Percentiles rank a stretch among this genome's conserved stretches.
Evolutionary conservation across 2,113 vertebrate species (phyloP).

Genomic region (Nicator chloris): DNA sequence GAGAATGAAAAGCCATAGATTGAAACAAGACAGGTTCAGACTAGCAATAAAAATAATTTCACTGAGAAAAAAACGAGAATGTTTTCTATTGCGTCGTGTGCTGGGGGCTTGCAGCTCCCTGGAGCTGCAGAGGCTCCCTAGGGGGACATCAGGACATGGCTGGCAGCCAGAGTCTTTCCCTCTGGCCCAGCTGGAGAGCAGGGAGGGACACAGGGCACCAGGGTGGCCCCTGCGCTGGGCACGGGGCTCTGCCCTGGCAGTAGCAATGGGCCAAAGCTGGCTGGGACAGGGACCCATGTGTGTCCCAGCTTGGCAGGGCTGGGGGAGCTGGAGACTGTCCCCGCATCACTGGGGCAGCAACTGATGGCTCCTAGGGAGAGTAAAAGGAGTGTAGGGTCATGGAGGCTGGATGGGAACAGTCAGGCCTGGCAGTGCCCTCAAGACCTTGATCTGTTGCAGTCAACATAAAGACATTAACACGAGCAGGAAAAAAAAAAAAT

Average conservation of each 20-base stretch:
- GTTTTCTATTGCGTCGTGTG: not conserved
- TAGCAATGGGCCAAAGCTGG: too few species aligned
- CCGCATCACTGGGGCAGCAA: fast-evolving
- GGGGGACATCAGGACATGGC: fast-evolving
- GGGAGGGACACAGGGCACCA: not conserved
- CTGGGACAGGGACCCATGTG: too few species aligned
- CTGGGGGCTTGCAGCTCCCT: fast-evolving
- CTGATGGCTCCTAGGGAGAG: fast-evolving
- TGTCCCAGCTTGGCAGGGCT: not conserved
- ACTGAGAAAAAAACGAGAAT: fast-evolving
- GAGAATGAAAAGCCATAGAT: not conserved
- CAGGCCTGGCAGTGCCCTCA: not conserved
- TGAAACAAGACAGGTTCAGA: not conserved
- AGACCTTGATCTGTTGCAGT: not conserved
- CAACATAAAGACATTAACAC: not conserved
- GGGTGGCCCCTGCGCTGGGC: fast-evolving
- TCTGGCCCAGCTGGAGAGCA: too few species aligned
- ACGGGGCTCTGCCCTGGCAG: fast-evolving
- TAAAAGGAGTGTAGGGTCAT: not conserved
- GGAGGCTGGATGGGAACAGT: not conserved
- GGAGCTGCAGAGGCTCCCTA: not conserved
- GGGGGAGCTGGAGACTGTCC: not conserved
- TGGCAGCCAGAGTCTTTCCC: not conserved
- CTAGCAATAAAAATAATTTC: not conserved
- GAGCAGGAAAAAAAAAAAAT: not conserved